A percentile compares a stretch with the other conserved stretches of the same genome.
Conservation (phyloP, 2,797 vertebrate species). For the Prionace glauca region DNA sequence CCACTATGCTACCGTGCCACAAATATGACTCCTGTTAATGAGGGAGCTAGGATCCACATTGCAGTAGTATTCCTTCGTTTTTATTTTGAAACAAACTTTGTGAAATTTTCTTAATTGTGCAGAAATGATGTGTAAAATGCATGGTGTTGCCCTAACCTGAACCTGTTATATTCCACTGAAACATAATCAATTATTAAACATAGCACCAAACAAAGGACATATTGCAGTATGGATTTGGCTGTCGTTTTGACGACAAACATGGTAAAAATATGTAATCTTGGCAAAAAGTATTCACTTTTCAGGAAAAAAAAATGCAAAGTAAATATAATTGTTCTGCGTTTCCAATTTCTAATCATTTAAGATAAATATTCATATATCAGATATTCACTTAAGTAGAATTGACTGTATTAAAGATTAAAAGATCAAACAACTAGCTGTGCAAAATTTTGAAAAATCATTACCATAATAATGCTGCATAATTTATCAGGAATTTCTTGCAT, state of each 20-base stretch:
- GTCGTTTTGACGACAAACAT: background rate
- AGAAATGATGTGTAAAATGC: background rate
- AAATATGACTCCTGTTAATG: background rate
- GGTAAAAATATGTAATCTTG: slow-evolving; percentile 22
- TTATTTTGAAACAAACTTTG: slow-evolving; percentile 2
- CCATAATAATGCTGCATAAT: slow-evolving; percentile 31
- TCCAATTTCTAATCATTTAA: slow-evolving; percentile 30
- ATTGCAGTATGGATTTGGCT: slow-evolving; percentile 27
- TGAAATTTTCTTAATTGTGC: slow-evolving; percentile 12
- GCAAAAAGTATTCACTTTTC: slow-evolving; percentile 5
- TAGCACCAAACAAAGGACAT: slow-evolving; percentile 27
- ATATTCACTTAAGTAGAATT: slow-evolving; percentile 35
- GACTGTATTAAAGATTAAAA: slow-evolving; percentile 33
- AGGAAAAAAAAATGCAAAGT: slow-evolving; percentile 7
- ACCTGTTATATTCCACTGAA: slow-evolving; percentile 9
- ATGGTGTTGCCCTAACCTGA: background rate
- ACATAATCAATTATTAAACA: slow-evolving; percentile 25
- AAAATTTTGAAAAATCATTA: slow-evolving; percentile 23
- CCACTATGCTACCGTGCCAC: no score
- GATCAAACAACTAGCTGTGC: slow-evolving; percentile 30
- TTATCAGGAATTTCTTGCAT: slow-evolving; percentile 32
- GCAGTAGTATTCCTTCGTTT: background rate
- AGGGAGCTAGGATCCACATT: background rate
- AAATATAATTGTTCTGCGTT: slow-evolving; percentile 4
- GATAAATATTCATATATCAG: slow-evolving; percentile 33